Evolutionary conservation across 2,888 invertebrate genomes (phyloP).

Genomic region (Fabriciana adippe): DNA sequence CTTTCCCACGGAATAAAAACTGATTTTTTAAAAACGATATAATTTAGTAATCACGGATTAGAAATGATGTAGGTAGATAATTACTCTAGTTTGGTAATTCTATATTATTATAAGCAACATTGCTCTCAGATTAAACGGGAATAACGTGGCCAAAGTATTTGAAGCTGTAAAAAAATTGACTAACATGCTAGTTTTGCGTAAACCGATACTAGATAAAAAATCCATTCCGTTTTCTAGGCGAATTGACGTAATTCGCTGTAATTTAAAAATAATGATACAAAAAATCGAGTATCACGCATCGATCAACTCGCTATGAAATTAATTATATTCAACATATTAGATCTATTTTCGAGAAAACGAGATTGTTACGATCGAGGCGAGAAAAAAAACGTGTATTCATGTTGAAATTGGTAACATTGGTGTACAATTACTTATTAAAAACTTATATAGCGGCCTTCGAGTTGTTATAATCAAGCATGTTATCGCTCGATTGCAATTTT

Average conservation of each 20-base stretch:
- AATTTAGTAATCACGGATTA: conserved; percentile 33
- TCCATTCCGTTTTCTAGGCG: conserved; percentile 64
- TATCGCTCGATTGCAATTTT: conserved; percentile 22
- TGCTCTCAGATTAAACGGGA: conserved; percentile 60
- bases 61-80: conserved; percentile 36
- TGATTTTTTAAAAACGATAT: conserved; percentile 28
- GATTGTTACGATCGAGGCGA: conserved; percentile 64
- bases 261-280: conserved; percentile 78
- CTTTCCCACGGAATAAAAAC: conserved; percentile 20
- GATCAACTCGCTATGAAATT: conserved; percentile 76
- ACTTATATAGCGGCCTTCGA: conserved; percentile 63
- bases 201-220: conserved; percentile 61
- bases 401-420: conserved; percentile 74
- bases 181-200: conserved; percentile 70
- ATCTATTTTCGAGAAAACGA: conserved; percentile 80
- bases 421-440: conserved; percentile 79
- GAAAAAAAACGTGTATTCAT: conserved; percentile 64
- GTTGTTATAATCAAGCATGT: conserved; percentile 43
- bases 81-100: conserved; percentile 41
- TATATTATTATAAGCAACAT: conserved; percentile 55
- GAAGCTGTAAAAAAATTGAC: conserved; percentile 53
- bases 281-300: conserved; percentile 75
- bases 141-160: conserved; percentile 49
- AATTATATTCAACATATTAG: conserved; percentile 80
- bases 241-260: conserved; percentile 74